Percentiles rank a stretch among this genome's conserved stretches.
Conservation (phyloP, 2,113 vertebrate species). For the Trochalopteron elliotii region DNA sequence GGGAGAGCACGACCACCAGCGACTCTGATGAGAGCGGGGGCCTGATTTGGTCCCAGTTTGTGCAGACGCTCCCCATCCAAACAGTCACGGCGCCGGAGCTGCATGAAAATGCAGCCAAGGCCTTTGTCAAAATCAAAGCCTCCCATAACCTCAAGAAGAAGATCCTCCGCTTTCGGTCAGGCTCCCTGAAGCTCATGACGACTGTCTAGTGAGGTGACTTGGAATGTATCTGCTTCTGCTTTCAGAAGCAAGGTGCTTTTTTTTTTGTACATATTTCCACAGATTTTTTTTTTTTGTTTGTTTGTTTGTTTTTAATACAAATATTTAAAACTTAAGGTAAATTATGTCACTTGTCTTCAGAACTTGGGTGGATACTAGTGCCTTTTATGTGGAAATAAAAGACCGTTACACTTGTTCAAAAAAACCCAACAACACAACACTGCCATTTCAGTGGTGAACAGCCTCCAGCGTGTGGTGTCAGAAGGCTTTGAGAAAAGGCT, state of each 20-base stretch:
- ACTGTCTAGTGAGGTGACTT: constrained; percentile 80
- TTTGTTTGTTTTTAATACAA: constrained; percentile 14
- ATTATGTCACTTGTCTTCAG: constrained; percentile 64
- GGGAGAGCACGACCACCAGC: constrained; percentile 81
- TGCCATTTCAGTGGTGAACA: constrained; percentile 59
- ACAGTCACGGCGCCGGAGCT: constrained; percentile 62
- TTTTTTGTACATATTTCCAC: constrained; percentile 55
- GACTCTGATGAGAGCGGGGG: constrained; percentile 88
- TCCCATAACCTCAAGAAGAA: constrained; percentile 96
- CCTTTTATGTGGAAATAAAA: constrained; percentile 71
- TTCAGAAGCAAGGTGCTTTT: constrained; percentile 34
- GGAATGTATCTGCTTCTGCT: constrained; percentile 6
- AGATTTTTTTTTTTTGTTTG: neutral
- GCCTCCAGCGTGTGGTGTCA: constrained; percentile 32
- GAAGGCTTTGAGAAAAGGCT: constrained; percentile 22
- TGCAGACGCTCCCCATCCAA: constrained; percentile 77
- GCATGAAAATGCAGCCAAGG: constrained; percentile 77
- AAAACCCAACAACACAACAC: neutral
- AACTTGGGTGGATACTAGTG: constrained; percentile 69
- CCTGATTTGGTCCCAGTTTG: constrained; percentile 86
- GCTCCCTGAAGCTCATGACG: constrained; percentile 95
- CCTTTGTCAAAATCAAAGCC: constrained; percentile 93
- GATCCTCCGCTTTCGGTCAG: constrained; percentile 90
- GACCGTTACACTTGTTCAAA: constrained; percentile 43
- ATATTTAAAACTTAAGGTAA: constrained; percentile 74